phyloP scores from a whole-genome alignment of 2,888 invertebrate species.

The Phalera bucephala region DNA sequence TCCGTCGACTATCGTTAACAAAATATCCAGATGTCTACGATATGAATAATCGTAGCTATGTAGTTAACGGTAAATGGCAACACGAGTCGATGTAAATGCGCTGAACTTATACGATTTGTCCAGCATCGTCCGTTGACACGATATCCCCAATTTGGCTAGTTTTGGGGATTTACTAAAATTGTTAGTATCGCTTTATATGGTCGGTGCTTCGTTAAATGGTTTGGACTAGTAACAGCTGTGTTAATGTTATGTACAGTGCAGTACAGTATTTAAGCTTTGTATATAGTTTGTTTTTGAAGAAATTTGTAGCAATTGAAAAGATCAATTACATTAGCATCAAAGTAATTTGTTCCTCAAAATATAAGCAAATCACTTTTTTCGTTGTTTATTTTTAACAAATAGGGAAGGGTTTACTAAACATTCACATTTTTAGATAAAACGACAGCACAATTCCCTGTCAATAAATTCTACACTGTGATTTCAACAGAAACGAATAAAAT shows the following conservation, averaged over 20 bases:
- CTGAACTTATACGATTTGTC: constrained; percentile 23
- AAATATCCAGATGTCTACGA: too few species aligned
- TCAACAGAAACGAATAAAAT: too few species aligned
- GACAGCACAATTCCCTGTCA: too few species aligned
- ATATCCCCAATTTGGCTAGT: constrained; percentile 30
- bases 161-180: constrained; percentile 31
- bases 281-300: too few species aligned
- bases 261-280: neutral
- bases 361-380: neutral
- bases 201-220: constrained; percentile 23
- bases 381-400: neutral
- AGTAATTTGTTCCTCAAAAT: neutral
- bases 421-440: too few species aligned
- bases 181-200: constrained; percentile 23
- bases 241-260: constrained; percentile 12
- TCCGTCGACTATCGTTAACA: too few species aligned
- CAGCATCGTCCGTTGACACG: constrained; percentile 20
- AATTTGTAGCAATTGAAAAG: too few species aligned
- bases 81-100: constrained; percentile 16
- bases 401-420: too few species aligned
- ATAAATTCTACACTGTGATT: too few species aligned
- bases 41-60: constrained; percentile 5
- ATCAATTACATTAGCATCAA: too few species aligned
- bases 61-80: constrained; percentile 6
- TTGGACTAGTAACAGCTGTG: constrained; percentile 22